Evolutionary conservation across 2,113 vertebrate species (phyloP).

Genomic region (Prunella himalayana): DNA sequence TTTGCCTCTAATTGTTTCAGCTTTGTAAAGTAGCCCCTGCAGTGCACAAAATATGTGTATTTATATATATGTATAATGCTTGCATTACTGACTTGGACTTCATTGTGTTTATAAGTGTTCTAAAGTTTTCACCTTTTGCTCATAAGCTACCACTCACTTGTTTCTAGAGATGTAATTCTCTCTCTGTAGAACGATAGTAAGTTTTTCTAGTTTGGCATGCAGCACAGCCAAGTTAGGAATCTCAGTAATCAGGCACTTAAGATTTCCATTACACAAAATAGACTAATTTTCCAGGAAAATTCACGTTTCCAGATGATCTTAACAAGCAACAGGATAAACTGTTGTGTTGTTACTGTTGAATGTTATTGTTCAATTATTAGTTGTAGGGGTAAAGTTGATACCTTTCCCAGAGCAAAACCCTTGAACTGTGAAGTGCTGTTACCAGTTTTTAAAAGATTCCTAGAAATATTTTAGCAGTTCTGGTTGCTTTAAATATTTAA

Average conservation of each 20-base stretch:
- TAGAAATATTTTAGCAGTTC: neutral
- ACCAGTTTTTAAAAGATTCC: neutral
- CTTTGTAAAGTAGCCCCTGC: neutral
- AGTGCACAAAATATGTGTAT: rapidly evolving
- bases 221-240: neutral
- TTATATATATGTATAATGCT: neutral
- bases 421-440: neutral
- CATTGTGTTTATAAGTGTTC: neutral
- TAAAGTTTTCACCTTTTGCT: neutral
- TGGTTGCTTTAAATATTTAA: neutral
- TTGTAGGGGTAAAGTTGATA: neutral
- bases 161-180: neutral
- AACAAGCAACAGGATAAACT: neutral
- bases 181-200: neutral
- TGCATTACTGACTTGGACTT: neutral
- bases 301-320: neutral
- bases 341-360: neutral
- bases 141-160: neutral
- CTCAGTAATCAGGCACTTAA: neutral
- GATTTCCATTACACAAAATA: neutral
- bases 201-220: neutral
- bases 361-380: neutral
- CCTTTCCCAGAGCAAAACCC: neutral
- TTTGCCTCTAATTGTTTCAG: neutral
- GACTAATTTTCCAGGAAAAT: neutral